phyloP scores from a whole-genome alignment of 1,140 invertebrate species.

The Drosophila carrolli region DNA sequence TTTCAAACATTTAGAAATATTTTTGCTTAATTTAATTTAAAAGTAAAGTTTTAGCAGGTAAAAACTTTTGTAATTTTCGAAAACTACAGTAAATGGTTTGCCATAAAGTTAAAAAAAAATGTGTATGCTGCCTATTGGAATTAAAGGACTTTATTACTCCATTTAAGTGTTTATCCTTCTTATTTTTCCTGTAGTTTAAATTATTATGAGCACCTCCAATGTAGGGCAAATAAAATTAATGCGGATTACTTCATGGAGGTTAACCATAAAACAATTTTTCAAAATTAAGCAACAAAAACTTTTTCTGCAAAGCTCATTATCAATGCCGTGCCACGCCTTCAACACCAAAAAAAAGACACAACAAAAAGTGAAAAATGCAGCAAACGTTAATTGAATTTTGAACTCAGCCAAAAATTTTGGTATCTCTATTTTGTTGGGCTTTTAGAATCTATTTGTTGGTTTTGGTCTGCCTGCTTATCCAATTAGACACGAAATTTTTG shows the following conservation, averaged over 20 bases:
- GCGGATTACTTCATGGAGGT: neutral
- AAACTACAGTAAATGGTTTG: too few species aligned
- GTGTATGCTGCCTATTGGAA: too few species aligned
- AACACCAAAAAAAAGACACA: slow-evolving; percentile 13
- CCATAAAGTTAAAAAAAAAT: too few species aligned
- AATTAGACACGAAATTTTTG: slow-evolving; percentile 38
- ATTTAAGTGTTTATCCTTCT: too few species aligned
- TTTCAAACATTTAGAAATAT: too few species aligned
- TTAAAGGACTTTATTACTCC: too few species aligned
- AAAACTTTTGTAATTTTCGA: too few species aligned
- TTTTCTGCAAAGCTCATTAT: slow-evolving; percentile 33
- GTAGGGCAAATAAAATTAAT: slow-evolving; percentile 3
- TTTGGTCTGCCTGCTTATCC: slow-evolving; percentile 45
- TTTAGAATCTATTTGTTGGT: slow-evolving; percentile 19
- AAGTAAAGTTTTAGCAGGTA: too few species aligned
- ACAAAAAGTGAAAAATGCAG: slow-evolving; percentile 44
- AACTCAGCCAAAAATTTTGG: slow-evolving; percentile 18
- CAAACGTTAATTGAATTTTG: slow-evolving; percentile 68
- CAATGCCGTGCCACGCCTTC: slow-evolving; percentile 27
- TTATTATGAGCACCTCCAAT: neutral
- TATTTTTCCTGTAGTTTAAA: neutral
- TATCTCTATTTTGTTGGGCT: slow-evolving; percentile 13
- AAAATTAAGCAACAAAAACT: slow-evolving; percentile 18
- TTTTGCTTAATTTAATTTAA: too few species aligned
- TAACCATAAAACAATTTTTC: slow-evolving; percentile 2